Percentiles rank a stretch among this genome's conserved stretches.
Evolutionary conservation across 2,797 vertebrate genomes (phyloP).

Genomic region (Austrolebias charrua): DNA sequence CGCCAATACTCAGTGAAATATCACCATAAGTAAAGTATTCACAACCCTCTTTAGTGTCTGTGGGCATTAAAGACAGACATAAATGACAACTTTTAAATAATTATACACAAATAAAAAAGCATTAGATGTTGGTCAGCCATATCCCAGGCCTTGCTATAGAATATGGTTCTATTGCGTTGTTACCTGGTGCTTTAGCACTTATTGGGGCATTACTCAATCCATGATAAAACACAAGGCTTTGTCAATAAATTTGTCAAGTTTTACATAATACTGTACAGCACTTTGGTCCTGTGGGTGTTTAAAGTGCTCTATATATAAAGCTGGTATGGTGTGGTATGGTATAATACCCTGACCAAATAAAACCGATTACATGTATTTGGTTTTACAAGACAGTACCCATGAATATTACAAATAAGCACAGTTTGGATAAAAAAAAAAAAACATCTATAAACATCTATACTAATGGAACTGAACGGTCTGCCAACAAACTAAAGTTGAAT

Average conservation of each 20-base stretch:
- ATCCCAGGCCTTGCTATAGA: conserved; percentile 73
- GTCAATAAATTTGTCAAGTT: conserved; percentile 71
- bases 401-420: too few species aligned
- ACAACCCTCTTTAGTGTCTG: too few species aligned
- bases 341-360: conserved; percentile 55
- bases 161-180: conserved; percentile 65
- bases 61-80: too few species aligned
- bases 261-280: too few species aligned
- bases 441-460: too few species aligned
- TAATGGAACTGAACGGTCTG: not conserved
- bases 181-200: conserved; percentile 74
- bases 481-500: not conserved
- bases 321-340: too few species aligned
- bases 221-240: conserved; percentile 75
- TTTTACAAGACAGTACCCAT: conserved; percentile 15
- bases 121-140: conserved; percentile 48
- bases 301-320: too few species aligned
- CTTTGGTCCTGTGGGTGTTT: too few species aligned
- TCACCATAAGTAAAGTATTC: too few species aligned
- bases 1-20: too few species aligned
- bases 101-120: conserved; percentile 62
- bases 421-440: not conserved
- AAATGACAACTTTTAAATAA: conserved; percentile 22
- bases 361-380: not conserved
- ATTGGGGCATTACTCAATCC: conserved; percentile 74